A percentile compares a stretch with the other conserved stretches of the same genome.
phyloP scores from a whole-genome alignment of 2,888 invertebrate genomes.

The Tholera decimalis region DNA sequence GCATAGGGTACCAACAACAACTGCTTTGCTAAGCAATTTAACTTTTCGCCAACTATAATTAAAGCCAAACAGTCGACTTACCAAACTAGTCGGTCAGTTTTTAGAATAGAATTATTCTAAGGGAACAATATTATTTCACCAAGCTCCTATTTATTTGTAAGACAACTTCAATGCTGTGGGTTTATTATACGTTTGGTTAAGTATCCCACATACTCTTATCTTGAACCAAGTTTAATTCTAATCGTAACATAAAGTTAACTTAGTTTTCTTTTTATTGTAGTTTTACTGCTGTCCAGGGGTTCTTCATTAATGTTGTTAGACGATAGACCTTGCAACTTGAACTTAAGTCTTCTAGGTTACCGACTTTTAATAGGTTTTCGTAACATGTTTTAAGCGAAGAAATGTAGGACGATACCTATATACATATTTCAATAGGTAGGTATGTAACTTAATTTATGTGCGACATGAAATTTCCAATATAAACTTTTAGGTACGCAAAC shows the following conservation, averaged over 20 bases:
- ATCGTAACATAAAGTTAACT: constrained; percentile 10
- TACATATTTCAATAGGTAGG: too few species aligned
- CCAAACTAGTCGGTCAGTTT: neutral
- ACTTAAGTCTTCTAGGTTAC: constrained; percentile 2
- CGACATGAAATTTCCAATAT: too few species aligned
- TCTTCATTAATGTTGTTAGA: constrained; percentile 14
- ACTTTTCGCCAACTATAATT: too few species aligned
- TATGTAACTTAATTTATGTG: too few species aligned
- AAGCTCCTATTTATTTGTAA: constrained; percentile 1
- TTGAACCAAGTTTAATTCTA: constrained; percentile 5
- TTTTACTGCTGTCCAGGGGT: constrained; percentile 13
- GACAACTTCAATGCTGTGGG: neutral
- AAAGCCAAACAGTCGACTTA: neutral
- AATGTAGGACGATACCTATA: too few species aligned
- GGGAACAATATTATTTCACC: neutral
- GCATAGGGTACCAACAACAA: too few species aligned
- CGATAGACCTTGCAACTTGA: constrained; percentile 7
- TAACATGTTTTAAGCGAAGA: too few species aligned
- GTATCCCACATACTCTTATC: constrained; percentile 3
- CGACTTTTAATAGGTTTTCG: neutral
- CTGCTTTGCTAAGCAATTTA: too few species aligned
- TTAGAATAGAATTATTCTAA: too few species aligned
- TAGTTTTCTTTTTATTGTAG: constrained; percentile 12
- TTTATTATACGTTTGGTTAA: neutral
- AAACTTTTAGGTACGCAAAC: too few species aligned